Evolutionary conservation across 2,113 vertebrate species (phyloP).

Genomic region (Indicator indicator): DNA sequence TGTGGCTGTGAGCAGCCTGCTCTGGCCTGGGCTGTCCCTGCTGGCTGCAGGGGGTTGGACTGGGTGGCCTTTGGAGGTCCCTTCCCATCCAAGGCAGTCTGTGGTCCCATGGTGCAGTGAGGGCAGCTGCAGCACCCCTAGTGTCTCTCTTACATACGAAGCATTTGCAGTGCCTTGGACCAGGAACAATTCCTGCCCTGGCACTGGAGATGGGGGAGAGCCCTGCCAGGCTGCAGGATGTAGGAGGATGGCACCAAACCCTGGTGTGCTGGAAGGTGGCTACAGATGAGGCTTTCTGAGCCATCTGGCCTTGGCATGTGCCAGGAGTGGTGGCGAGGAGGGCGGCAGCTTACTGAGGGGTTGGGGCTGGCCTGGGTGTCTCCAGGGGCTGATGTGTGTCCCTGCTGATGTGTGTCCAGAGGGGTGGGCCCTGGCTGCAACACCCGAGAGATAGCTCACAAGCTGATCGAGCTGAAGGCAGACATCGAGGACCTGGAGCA

Average conservation of each 20-base stretch:
- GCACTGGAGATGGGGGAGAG: not conserved
- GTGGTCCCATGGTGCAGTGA: not conserved
- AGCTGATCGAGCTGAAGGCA: conserved; percentile 95
- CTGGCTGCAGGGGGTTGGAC: too few relatives aligned
- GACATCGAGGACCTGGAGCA: conserved; percentile 94
- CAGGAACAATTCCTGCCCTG: not conserved
- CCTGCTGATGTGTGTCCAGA: conserved; percentile 64
- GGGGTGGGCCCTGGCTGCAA: conserved; percentile 98
- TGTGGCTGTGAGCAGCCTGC: too few relatives aligned
- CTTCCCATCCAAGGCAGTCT: too few relatives aligned
- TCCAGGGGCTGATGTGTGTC: not conserved
- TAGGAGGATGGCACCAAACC: not conserved
- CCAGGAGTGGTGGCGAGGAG: not conserved
- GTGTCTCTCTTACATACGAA: not conserved
- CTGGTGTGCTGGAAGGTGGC: not conserved
- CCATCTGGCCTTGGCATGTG: not conserved
- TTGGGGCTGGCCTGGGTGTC: not conserved
- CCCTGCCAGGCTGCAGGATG: not conserved
- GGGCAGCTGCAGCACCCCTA: accelerated
- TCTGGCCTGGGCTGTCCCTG: too few relatives aligned
- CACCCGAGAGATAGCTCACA: conserved; percentile 96
- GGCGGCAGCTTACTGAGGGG: not conserved
- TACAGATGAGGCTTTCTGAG: not conserved
- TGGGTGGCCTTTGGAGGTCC: too few relatives aligned
- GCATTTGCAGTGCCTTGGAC: not conserved